phyloP scores from a whole-genome alignment of 2,888 invertebrate genomes.

The Alloplasta piceator region DNA sequence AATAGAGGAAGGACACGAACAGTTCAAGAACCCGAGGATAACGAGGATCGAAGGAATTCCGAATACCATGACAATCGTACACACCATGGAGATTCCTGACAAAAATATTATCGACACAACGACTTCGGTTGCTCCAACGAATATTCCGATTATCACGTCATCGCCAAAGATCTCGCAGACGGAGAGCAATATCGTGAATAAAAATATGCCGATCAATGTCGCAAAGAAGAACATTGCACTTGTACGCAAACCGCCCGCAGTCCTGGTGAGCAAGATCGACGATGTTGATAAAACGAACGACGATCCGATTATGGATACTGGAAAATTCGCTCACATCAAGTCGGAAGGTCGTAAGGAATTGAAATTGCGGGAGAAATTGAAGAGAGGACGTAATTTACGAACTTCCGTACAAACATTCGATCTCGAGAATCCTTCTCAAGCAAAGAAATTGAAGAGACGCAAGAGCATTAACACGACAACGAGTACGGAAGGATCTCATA shows the following conservation, averaged over 20 bases:
- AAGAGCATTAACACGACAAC: neutral
- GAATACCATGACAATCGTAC: neutral
- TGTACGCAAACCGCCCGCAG: conserved; percentile 6
- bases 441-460: conserved; percentile 34
- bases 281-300: neutral
- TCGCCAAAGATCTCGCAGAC: neutral
- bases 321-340: conserved; percentile 75
- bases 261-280: neutral
- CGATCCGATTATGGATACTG: conserved; percentile 19
- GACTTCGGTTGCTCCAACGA: neutral
- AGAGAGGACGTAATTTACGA: conserved; percentile 16
- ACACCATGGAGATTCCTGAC: neutral
- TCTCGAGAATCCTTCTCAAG: neutral
- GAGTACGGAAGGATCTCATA: neutral
- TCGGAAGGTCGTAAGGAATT: conserved; percentile 78
- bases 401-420: neutral
- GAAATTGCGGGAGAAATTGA: conserved; percentile 72
- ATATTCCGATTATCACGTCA: neutral
- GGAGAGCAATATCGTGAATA: neutral
- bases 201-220: neutral
- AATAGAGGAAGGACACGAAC: neutral
- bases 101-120: neutral
- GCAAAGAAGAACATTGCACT: conserved; percentile 16
- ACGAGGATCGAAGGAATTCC: neutral
- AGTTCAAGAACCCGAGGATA: neutral